Base-by-base conservation (phyloP, 35 echinoderm and acorn worm genomes). In the Lytechinus pictus region DNA sequence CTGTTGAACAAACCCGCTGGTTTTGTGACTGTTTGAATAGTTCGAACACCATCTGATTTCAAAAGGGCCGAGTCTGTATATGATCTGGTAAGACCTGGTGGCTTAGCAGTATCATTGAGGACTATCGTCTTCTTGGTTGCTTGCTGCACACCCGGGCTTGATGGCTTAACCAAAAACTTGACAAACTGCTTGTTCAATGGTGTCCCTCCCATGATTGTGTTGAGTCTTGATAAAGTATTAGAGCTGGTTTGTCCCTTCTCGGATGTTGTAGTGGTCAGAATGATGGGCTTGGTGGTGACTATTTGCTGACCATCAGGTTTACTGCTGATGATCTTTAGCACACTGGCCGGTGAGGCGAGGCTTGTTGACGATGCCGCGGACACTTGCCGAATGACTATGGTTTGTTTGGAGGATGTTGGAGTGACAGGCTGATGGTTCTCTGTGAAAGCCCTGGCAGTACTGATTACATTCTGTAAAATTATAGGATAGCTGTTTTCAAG, bases 291-390 rank as follows among this genome's bases (percentile, higher is more conserved):
- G 13, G 92, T 93, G 4, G 53, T 93, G 29, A 93, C 92, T 57
- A 57, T 57, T 27, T 93, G 92, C 54, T 93, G 52, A 57, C 52
- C 54, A 24, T 93, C 92, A 10, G 92, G 53, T 54, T 55, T 93
- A 54, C 92, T 93, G 92, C 92, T 93, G 92, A 93, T 93, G 54
- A 93, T 54, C 92, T 93, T 93, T 5, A 93, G 53, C 11, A 93
- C 24, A 10, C 92, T 93, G 92, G 54, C 27, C 19, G 92, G 54
- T 10, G 92, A 54, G 54, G 10, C 3, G 4, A 28, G 27, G 12
- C 29, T 9, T 54, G 92, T 9, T 11, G 92, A 55, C n/a, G 92
- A 54, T 27, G n/a, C 12, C 10, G 28, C 19, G 53, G 92, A 3
- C 54, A 93, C 28, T 19, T 93, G 92, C 2, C 92, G 92, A 5